A percentile compares a stretch with the other conserved stretches of the same genome.
Evolutionary conservation across 2,797 vertebrate genomes (phyloP).

Genomic region (Lepidocolaptes lacrymiger): DNA sequence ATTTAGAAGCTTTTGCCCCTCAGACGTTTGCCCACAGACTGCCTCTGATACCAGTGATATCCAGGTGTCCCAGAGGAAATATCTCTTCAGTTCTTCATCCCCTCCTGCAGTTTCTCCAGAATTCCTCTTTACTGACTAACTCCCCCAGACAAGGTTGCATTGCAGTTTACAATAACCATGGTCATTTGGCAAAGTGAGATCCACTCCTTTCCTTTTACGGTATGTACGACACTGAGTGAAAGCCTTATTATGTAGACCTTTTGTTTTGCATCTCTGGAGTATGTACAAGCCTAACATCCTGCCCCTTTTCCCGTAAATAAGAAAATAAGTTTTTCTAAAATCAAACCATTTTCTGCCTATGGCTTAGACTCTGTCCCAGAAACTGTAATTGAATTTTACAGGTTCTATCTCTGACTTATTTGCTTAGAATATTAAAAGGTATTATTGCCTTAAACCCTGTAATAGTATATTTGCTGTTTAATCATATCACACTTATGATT

Average conservation of each 20-base stretch:
- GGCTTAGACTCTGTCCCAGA: not conserved
- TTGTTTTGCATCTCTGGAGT: not conserved
- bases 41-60: not conserved
- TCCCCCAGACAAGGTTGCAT: not conserved
- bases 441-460: not conserved
- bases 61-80: not conserved
- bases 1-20: not conserved
- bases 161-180: accelerated
- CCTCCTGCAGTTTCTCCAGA: not conserved
- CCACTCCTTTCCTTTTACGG: not conserved
- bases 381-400: not conserved
- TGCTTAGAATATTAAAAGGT: not conserved
- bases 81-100: not conserved
- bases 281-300: not conserved
- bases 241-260: not conserved
- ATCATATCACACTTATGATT: not conserved
- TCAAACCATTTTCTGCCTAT: not conserved
- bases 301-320: not conserved
- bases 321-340: not conserved
- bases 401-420: not conserved
- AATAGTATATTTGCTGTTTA: not conserved
- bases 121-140: not conserved
- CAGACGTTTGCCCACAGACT: not conserved
- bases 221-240: not conserved
- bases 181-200: not conserved